Conservation (phyloP, 2,888 invertebrate genomes). For the Aleiodes leptofemur region DNA sequence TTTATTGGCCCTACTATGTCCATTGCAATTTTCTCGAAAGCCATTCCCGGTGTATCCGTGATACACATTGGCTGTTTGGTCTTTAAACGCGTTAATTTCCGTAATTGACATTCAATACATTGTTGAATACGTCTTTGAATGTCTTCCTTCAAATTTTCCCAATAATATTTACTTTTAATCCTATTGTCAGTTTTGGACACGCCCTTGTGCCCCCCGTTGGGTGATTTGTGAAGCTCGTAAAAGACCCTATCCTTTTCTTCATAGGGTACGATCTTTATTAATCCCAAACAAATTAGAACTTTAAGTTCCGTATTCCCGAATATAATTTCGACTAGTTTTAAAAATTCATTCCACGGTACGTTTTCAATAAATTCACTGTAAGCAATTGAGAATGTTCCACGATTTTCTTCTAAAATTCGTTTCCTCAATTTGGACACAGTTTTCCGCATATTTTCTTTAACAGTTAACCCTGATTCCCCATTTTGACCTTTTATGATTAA, state of each 20-base stretch:
- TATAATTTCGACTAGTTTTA: background rate
- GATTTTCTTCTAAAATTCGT: background rate
- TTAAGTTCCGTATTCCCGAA: background rate
- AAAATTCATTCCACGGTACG: slow-evolving; percentile 2
- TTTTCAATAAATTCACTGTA: background rate
- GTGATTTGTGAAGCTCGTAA: slow-evolving; percentile 28
- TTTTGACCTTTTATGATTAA: slow-evolving; percentile 3
- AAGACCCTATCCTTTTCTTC: slow-evolving; percentile 33
- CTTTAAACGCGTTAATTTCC: slow-evolving; percentile 43
- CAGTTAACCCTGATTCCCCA: background rate
- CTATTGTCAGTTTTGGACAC: slow-evolving; percentile 42
- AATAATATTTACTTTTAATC: slow-evolving; percentile 41
- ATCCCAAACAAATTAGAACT: slow-evolving; percentile 7
- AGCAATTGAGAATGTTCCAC: background rate
- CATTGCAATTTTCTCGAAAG: slow-evolving; percentile 47
- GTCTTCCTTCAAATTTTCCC: slow-evolving; percentile 46
- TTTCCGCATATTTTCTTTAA: background rate
- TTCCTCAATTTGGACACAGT: background rate
- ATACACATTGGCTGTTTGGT: slow-evolving; percentile 47
- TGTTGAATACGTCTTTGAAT: slow-evolving; percentile 45
- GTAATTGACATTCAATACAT: slow-evolving; percentile 43
- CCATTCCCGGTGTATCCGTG: slow-evolving; percentile 43
- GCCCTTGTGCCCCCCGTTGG: slow-evolving; percentile 39
- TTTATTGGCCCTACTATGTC: slow-evolving; percentile 53
- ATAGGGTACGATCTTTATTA: background rate